A percentile compares a stretch with the other conserved stretches of the same genome.
These are phyloP conservation scores for Lepidurus apus DNA, from an alignment of 1,140 invertebrate species.

Conservation along the genomic window DNA sequence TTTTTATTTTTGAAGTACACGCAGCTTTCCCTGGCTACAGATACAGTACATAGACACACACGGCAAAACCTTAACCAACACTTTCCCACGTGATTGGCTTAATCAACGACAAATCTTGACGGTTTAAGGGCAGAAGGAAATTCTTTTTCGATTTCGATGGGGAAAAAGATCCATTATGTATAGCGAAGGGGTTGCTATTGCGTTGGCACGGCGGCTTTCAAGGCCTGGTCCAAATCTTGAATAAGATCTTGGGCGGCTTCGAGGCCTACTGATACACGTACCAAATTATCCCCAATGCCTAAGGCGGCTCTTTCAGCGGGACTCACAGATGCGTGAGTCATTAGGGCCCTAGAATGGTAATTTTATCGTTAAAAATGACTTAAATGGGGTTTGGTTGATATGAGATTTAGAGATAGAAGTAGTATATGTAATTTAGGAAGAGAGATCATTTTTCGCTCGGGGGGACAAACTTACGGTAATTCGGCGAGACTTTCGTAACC, in stretches of 20 bases:
- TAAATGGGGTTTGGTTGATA: conserved; percentile 17
- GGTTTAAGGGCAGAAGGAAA: no score
- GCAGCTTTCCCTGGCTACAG: no score
- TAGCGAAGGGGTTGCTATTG: background rate
- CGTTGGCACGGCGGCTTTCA: conserved; percentile 35
- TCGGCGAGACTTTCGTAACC: conserved; percentile 89
- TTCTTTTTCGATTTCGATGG: no score
- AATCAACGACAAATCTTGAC: no score
- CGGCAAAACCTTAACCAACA: no score
- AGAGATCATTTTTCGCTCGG: background rate
- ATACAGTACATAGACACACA: no score
- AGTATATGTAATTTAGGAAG: background rate
- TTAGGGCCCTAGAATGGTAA: conserved; percentile 38
- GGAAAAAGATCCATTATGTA: no score
- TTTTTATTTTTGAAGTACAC: no score
- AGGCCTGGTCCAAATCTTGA: conserved; percentile 53
- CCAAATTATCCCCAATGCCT: conserved; percentile 54
- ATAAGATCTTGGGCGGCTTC: conserved; percentile 54
- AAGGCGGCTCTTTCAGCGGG: conserved; percentile 48
- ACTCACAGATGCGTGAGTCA: conserved; percentile 44
- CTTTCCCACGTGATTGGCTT: no score
- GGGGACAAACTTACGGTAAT: conserved; percentile 62
- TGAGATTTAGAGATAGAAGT: background rate
- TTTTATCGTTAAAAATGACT: background rate
- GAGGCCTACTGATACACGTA: conserved; percentile 56